A percentile compares a stretch with the other conserved stretches of the same genome.
phyloP scores from a whole-genome alignment of 2,113 vertebrate species.

The Sylvia atricapilla region DNA sequence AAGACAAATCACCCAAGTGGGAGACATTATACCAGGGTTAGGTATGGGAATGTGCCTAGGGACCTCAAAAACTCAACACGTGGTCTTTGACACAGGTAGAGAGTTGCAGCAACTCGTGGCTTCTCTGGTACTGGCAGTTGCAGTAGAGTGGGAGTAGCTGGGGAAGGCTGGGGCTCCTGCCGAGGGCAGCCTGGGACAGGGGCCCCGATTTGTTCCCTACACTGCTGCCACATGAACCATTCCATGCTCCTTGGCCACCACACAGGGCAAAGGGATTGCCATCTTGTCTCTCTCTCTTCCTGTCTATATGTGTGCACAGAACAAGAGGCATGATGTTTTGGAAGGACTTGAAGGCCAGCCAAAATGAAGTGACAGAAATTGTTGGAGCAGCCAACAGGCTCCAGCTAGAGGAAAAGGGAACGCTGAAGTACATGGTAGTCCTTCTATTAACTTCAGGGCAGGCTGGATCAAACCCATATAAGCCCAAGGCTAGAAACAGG shows the following conservation, averaged over 20 bases:
- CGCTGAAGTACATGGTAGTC: not conserved
- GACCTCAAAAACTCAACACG: not conserved
- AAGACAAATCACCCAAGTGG: not conserved
- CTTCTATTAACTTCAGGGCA: not conserved
- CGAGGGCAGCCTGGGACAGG: not conserved
- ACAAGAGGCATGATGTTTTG: not conserved
- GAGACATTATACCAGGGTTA: not conserved
- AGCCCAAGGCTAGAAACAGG: conserved; percentile 8
- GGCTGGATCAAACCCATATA: not conserved
- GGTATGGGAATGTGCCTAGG: not conserved
- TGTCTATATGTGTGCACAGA: not conserved
- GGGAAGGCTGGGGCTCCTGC: rapidly evolving
- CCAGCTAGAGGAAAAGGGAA: not conserved
- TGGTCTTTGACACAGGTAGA: not conserved
- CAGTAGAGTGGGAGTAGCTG: not conserved
- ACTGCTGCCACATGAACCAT: rapidly evolving
- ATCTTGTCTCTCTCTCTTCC: not conserved
- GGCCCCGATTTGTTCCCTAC: rapidly evolving
- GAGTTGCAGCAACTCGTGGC: not conserved
- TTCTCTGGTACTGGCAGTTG: not conserved
- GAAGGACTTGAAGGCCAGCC: not conserved
- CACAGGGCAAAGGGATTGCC: not conserved
- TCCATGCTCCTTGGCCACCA: not conserved
- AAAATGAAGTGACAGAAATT: not conserved
- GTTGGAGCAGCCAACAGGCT: not conserved